Evolutionary conservation across 2,113 vertebrate species (phyloP).

Genomic region (Malurus elegans): DNA sequence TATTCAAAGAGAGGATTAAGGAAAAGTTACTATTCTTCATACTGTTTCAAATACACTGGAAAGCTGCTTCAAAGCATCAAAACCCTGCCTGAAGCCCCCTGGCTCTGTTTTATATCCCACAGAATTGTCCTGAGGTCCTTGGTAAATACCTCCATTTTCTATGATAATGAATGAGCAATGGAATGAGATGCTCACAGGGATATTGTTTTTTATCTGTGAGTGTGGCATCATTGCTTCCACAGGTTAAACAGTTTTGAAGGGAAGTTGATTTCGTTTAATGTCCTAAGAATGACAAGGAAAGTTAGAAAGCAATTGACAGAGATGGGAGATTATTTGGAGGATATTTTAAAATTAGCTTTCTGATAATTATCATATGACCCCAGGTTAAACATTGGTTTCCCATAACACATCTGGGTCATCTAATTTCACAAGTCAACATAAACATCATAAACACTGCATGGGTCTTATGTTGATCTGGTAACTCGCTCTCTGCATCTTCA

Average conservation of each 20-base stretch:
- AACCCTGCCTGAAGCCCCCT: not conserved
- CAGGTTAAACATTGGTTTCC: not conserved
- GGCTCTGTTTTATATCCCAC: not conserved
- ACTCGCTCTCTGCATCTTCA: not conserved
- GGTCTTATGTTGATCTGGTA: not conserved
- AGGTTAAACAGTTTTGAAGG: not conserved
- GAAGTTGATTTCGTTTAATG: not conserved
- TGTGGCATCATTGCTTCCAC: not conserved
- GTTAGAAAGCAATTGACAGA: not conserved
- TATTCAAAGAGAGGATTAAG: conserved; percentile 28
- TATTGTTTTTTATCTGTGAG: not conserved
- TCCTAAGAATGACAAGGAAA: not conserved
- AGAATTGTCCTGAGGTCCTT: not conserved
- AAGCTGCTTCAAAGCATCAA: conserved; percentile 1
- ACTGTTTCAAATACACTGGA: not conserved
- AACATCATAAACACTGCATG: not conserved
- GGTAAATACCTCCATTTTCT: not conserved
- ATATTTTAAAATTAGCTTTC: not conserved
- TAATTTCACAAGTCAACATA: not conserved
- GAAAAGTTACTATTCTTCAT: conserved; percentile 17
- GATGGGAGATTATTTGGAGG: not conserved
- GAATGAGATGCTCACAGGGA: not conserved
- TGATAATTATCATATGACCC: not conserved
- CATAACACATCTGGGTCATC: not conserved
- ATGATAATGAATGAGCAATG: not conserved